phyloP scores from a whole-genome alignment of 2,888 invertebrate genomes.

The Ennomos erosarius region DNA sequence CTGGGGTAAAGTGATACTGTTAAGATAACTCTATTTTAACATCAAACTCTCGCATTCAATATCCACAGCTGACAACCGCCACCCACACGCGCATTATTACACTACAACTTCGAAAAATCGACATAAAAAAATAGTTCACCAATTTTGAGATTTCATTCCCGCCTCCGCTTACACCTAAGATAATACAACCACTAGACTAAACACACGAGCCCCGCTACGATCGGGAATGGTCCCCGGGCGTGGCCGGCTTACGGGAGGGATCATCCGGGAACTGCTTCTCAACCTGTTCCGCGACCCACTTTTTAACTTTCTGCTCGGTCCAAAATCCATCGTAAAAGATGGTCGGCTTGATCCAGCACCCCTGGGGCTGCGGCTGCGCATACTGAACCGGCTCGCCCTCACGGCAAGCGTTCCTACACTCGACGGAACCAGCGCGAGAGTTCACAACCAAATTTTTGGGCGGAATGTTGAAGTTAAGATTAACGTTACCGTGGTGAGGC shows the following conservation, averaged over 20 bases:
- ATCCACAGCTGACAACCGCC: constrained; percentile 1
- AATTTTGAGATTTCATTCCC: constrained; percentile 28
- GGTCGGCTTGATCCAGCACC: constrained; percentile 81
- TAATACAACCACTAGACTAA: constrained; percentile 26
- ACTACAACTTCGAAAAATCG: constrained; percentile 29
- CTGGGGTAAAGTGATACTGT: no score
- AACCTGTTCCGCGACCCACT: constrained; percentile 82
- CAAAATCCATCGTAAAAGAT: constrained; percentile 83
- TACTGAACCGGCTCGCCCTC: constrained; percentile 60
- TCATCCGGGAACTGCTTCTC: constrained; percentile 80
- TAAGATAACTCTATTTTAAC: neutral
- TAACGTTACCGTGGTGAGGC: constrained; percentile 70
- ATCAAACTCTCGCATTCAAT: constrained; percentile 1
- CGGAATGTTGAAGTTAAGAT: constrained; percentile 74
- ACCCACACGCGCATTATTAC: constrained; percentile 9
- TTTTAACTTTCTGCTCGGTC: constrained; percentile 83
- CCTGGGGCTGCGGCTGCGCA: constrained; percentile 61
- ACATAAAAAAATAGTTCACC: constrained; percentile 33
- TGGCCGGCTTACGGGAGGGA: constrained; percentile 32
- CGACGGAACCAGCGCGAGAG: constrained; percentile 56
- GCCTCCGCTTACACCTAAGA: constrained; percentile 16
- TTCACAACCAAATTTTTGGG: constrained; percentile 75
- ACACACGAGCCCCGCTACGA: constrained; percentile 11
- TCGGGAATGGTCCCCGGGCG: constrained; percentile 23
- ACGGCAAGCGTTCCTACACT: constrained; percentile 61